phyloP scores from a whole-genome alignment of 2,113 vertebrate genomes.

The Corythornis cristatus region DNA sequence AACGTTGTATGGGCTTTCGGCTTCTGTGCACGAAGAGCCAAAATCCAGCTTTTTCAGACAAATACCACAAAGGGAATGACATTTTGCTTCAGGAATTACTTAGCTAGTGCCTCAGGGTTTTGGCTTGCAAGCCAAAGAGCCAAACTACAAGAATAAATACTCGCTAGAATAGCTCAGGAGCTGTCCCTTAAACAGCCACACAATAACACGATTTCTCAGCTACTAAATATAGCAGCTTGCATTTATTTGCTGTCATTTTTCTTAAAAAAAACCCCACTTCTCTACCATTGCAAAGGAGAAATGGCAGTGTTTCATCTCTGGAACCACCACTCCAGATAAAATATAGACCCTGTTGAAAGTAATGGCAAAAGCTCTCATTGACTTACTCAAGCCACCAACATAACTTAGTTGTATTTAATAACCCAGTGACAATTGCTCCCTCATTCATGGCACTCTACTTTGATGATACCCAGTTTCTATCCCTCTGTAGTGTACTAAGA shows the following conservation, averaged over 20 bases:
- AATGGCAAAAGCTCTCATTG: background rate
- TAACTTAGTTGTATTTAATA: background rate
- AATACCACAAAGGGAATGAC: background rate
- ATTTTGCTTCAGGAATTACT: background rate
- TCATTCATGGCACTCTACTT: background rate
- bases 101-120: background rate
- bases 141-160: constrained; percentile 3
- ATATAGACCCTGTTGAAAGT: background rate
- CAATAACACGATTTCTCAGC: constrained; percentile 12
- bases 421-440: background rate
- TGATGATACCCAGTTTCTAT: background rate
- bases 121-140: background rate
- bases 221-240: constrained; percentile 15
- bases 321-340: background rate
- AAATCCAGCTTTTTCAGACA: background rate
- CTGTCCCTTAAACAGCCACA: background rate
- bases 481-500: background rate
- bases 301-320: constrained; percentile 3
- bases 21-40: background rate
- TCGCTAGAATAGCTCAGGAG: constrained; percentile 4
- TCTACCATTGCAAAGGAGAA: constrained; percentile 25
- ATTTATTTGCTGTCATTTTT: background rate
- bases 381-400: background rate
- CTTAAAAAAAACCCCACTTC: background rate
- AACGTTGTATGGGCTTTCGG: background rate